A percentile compares a stretch with the other conserved stretches of the same genome.
Evolutionary conservation across 1,140 invertebrate genomes (phyloP).

Genomic region (Hydropsyche tenuis): DNA sequence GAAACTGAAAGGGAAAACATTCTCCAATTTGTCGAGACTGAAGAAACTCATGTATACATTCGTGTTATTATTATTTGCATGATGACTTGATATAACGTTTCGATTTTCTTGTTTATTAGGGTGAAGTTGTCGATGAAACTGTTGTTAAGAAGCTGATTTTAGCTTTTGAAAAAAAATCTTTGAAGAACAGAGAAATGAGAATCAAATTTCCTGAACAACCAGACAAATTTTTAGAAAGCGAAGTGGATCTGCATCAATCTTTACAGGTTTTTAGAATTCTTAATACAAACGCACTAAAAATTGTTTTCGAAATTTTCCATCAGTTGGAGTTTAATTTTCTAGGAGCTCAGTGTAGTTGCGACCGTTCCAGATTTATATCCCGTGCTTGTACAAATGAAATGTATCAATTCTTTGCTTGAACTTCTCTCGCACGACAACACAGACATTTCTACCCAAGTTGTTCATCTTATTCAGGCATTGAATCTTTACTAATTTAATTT

Average conservation of each 20-base stretch:
- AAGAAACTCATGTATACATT: conserved; percentile 71
- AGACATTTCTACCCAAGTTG: conserved; percentile 85
- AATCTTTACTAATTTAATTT: conserved; percentile 23
- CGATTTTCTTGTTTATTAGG: conserved; percentile 57
- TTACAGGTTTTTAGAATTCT: conserved; percentile 64
- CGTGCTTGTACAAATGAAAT: conserved; percentile 86
- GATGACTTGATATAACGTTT: not conserved
- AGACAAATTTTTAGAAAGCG: conserved; percentile 99
- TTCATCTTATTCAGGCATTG: conserved; percentile 74
- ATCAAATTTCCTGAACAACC: conserved; percentile 98
- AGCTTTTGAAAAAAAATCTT: conserved; percentile 91
- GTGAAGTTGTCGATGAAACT: conserved; percentile 84
- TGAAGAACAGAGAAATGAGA: conserved; percentile 97
- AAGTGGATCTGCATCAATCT: conserved; percentile 92
- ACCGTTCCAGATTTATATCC: conserved; percentile 96
- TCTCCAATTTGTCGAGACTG: conserved; percentile 81
- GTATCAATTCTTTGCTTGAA: conserved; percentile 90
- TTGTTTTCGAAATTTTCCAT: not conserved
- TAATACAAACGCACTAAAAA: no score
- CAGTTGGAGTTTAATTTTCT: conserved; percentile 50
- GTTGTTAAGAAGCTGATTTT: conserved; percentile 88
- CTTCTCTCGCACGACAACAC: conserved; percentile 97
- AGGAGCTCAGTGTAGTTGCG: conserved; percentile 93
- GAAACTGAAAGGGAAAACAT: conserved; percentile 83
- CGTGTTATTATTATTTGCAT: no score